These are phyloP conservation scores for Clitarchus hookeri DNA, from an alignment of 2,888 invertebrate species.

Conservation along the genomic window DNA sequence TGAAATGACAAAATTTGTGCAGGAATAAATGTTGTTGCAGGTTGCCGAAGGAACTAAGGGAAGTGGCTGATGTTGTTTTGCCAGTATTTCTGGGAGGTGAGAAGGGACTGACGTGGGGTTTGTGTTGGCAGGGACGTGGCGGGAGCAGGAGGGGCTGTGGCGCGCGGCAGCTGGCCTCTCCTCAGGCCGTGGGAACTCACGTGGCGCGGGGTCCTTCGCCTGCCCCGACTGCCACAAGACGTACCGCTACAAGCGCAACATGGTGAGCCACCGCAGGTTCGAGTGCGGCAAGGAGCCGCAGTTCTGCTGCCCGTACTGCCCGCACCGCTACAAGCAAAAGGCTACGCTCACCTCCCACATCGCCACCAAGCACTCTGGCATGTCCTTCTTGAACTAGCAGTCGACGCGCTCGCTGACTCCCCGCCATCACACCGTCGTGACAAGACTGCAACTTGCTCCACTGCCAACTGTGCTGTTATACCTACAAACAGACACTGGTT, in stretches of 20 bases:
- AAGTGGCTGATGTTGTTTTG: no score
- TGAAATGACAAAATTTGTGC: no score
- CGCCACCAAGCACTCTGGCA: slow-evolving; percentile 20
- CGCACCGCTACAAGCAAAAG: slow-evolving; percentile 35
- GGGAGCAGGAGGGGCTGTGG: neutral
- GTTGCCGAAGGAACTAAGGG: no score
- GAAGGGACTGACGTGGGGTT: neutral
- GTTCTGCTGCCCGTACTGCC: slow-evolving; percentile 53
- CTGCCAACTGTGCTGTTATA: no score
- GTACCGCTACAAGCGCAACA: slow-evolving; percentile 37
- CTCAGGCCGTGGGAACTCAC: neutral
- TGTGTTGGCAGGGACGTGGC: neutral
- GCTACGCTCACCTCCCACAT: slow-evolving; percentile 32
- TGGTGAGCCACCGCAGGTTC: slow-evolving; percentile 53
- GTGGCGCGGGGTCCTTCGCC: slow-evolving; percentile 17
- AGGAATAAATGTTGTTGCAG: no score
- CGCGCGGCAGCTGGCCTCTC: neutral
- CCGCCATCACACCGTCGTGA: neutral
- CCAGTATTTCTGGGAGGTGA: no score
- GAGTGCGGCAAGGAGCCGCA: slow-evolving; percentile 55
- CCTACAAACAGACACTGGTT: no score
- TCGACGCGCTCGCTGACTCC: neutral
- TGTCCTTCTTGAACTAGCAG: neutral
- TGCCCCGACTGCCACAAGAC: slow-evolving; percentile 30
- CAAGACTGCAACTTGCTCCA: no score